Evolutionary conservation across 2,113 vertebrate genomes (phyloP).

Genomic region (Trematocara zebra): DNA sequence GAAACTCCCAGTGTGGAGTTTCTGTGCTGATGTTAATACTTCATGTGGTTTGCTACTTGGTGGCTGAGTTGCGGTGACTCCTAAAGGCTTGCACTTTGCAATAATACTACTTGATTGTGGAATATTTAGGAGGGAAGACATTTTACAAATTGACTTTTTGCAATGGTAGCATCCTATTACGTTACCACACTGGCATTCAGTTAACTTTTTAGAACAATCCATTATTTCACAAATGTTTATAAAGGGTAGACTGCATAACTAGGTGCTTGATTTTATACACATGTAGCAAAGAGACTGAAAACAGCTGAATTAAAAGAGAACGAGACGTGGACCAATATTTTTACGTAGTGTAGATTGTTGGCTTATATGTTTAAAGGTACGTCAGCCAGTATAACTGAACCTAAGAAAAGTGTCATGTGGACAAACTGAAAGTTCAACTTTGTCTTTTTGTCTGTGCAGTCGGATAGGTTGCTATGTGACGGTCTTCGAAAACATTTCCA

Average conservation of each 20-base stretch:
- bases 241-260: accelerated
- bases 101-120: background rate
- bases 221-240: background rate
- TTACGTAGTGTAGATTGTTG: background rate
- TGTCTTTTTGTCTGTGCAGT: constrained; percentile 55
- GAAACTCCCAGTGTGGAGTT: background rate
- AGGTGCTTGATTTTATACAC: background rate
- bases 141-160: background rate
- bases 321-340: background rate
- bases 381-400: background rate
- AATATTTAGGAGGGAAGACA: background rate
- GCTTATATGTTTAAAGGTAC: background rate
- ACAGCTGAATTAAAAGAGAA: background rate
- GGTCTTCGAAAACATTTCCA: constrained; percentile 90
- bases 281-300: background rate
- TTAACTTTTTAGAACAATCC: accelerated
- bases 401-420: background rate
- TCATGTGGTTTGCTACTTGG: background rate
- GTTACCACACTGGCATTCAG: accelerated
- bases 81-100: background rate
- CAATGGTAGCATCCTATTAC: background rate
- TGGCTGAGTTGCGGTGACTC: background rate
- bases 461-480: constrained; percentile 87
- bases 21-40: background rate
- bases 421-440: background rate